Evolutionary conservation across 2,113 vertebrate genomes (phyloP).

Genomic region (Ceratotherium simum): DNA sequence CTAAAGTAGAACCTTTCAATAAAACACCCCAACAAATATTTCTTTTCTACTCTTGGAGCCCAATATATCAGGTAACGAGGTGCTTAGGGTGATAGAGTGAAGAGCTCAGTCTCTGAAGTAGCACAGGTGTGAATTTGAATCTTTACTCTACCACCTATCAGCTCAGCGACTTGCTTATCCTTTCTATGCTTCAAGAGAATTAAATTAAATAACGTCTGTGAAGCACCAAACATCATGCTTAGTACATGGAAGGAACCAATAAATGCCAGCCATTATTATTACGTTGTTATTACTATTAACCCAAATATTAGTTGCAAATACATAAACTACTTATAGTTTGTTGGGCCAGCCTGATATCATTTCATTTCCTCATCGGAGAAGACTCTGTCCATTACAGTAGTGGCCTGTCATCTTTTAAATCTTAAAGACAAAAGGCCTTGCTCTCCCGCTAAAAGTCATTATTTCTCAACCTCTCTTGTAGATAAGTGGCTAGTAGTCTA

Average conservation of each 20-base stretch:
- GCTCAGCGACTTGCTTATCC: background rate
- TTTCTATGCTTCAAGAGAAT: background rate
- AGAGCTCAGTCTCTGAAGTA: background rate
- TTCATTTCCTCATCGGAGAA: background rate
- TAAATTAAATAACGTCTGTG: background rate
- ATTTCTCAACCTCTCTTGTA: background rate
- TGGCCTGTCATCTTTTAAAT: background rate
- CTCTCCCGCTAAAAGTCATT: background rate
- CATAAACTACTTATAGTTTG: background rate
- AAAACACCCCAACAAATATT: background rate
- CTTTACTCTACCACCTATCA: background rate
- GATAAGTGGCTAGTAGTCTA: background rate
- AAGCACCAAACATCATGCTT: background rate
- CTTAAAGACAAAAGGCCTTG: background rate
- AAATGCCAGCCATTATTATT: background rate
- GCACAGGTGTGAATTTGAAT: background rate
- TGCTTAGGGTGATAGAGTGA: background rate
- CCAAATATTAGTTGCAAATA: background rate
- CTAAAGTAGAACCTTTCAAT: background rate
- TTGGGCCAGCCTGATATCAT: background rate
- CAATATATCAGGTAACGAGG: background rate
- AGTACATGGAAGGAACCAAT: background rate
- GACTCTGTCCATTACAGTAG: background rate
- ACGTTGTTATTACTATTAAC: background rate
- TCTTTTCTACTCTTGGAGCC: background rate